Evolutionary conservation across 1,140 invertebrate species (phyloP).

Genomic region (Eriocheir sinensis): DNA sequence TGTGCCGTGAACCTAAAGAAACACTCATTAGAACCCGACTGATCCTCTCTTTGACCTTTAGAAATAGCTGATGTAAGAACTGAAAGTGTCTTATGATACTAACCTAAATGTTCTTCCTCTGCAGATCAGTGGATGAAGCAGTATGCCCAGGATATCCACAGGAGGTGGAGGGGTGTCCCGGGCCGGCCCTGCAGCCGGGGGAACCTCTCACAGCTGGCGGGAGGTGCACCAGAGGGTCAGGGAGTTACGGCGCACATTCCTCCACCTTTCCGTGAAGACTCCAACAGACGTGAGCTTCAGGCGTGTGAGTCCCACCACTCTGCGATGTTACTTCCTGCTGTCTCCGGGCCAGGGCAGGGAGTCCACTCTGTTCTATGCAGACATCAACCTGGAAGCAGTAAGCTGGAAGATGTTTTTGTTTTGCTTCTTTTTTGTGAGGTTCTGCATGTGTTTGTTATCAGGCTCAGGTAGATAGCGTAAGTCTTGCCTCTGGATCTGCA

Average conservation of each 20-base stretch:
- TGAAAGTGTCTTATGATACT: too few species aligned
- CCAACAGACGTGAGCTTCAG: conserved; percentile 78
- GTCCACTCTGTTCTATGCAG: conserved; percentile 78
- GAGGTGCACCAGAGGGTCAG: conserved; percentile 77
- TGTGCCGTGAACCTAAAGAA: too few species aligned
- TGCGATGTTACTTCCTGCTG: conserved; percentile 78
- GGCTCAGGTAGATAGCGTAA: too few species aligned
- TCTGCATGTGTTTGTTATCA: too few species aligned
- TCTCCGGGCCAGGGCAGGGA: conserved; percentile 79
- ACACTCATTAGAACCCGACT: too few species aligned
- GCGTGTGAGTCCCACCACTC: conserved; percentile 61
- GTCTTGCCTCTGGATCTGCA: too few species aligned
- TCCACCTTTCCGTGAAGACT: conserved; percentile 78
- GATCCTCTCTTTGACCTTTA: too few species aligned
- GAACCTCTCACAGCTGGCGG: conserved; percentile 70
- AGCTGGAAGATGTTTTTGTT: too few species aligned
- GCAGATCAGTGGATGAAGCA: conserved; percentile 49
- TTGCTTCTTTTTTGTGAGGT: too few species aligned
- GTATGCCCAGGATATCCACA: conserved; percentile 69
- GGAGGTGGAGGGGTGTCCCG: conserved; percentile 67
- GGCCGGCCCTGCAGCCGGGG: conserved; percentile 38
- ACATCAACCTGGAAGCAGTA: conserved; percentile 75
- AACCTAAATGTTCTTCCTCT: too few species aligned
- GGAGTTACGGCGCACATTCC: conserved; percentile 77
- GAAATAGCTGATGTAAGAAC: too few species aligned